Base-by-base conservation (phyloP, 2,888 invertebrate species). In the Automeris io region DNA sequence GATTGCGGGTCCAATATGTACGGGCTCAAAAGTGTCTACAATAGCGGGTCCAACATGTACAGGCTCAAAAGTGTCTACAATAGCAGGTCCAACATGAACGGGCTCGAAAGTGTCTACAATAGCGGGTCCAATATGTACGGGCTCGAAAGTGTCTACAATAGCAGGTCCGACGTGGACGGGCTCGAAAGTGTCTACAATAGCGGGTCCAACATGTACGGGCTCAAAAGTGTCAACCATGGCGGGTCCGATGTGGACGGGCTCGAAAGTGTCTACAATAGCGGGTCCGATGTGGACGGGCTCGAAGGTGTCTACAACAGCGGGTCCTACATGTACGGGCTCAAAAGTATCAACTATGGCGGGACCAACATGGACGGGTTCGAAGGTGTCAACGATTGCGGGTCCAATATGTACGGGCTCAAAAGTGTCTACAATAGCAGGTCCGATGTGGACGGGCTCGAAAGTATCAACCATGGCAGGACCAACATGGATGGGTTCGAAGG, bases 1-100 rank as follows among this genome's bases (percentile, higher is more conserved):
- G 13, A 47, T 7, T 4, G 54, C 52, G 11, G 50, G 42, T 18
- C 51, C 57, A 8, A 45, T 40, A 6, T 43, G 41, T 12, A 50
- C 47, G 7, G 39, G 41, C 1, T 24, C 33, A 4, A 11, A 2
- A n/a, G n/a, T n/a, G 2, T 39, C 39, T n/a, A 50, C 22, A 12
- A 47, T 7, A 5, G 54, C 52, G 11, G 50, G 42, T 18, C 51
- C 57, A 8, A 45, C 41, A 2, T 38, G 19, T 21, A 51, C 36
- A 1, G 43, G 42, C 4, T 24, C 13, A 8, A 38, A 8, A 19
- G n/a, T 18, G 16, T 44, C 49, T 2, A 51, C 5, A 6, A 54
- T 5, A 18, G 46, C 46, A 18, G 46, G 47, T 22, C 46, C 47
- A 13, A 46, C 41, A 2, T 38, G 19, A 22, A 51, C 36, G 1